Base-by-base conservation (phyloP, 2,797 vertebrate genomes). In the Dendrocincla tyrannina region DNA sequence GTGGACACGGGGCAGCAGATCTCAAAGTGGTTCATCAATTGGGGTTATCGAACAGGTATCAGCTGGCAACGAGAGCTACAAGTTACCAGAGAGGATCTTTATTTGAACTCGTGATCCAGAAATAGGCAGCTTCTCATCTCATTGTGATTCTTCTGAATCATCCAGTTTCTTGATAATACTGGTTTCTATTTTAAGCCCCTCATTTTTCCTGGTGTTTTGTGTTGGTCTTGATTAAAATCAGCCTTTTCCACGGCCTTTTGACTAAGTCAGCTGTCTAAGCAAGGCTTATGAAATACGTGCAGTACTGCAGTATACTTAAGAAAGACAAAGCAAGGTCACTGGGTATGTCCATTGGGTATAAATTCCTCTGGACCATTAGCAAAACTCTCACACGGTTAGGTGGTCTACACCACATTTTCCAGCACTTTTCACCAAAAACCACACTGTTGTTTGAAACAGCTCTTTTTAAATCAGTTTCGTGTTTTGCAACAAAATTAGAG, bases 181-280 rank as follows among this genome's bases (percentile, higher is more conserved):
- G 39, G 37, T 93, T 93, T 70, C 96, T 94, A 96, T 96, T 96
- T 96, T 91, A 87, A 89, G 83, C 33, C 41, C 30, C 28, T 88
- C 44, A 76, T 95, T 95, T 95, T 91, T 70, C 59, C 64, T 82
- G 41, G 53, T 86, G 85, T 74, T 95, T 87, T 94, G 67, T 89
- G 74, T 50, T 68, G 56, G 33, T 91, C 93, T 90, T 96, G 94
- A 96, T 96, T 96, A 93, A 94, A 94, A 96, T 92, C 95, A 92
- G 90, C 86, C 50, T 62, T 42, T 91, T 94, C 66, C 74, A 95
- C 59, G 60, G 75, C 88, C 30, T 88, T 94, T 90, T 80, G 70
- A 74, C 68, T 70, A 77, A 72, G 64, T 94, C 94, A 96, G 94
- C 88, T 91, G 83, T 74, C 85, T 74, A 64, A 84, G 91, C 68